Conservation (phyloP, 2,113 vertebrate species). For the Pantherophis guttatus region DNA sequence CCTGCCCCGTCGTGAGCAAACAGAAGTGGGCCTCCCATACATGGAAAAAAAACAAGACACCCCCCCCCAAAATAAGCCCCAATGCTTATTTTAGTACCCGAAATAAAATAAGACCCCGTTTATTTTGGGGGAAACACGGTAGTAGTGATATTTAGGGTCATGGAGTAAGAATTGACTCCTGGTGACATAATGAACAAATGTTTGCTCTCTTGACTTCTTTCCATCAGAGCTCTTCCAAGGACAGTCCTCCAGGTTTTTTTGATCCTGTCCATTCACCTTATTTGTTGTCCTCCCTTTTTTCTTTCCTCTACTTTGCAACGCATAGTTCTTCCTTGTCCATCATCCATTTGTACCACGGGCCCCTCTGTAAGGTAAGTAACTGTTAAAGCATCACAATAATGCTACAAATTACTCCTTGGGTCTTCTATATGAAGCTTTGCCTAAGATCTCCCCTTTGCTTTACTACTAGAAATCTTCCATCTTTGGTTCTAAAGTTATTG, state of each 20-base stretch:
- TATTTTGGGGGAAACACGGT: background rate
- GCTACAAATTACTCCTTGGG: background rate
- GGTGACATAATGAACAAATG: background rate
- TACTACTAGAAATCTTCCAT: background rate
- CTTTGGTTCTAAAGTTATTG: background rate
- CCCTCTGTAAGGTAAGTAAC: background rate
- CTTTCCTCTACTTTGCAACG: background rate
- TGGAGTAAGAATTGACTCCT: background rate
- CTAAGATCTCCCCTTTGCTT: background rate
- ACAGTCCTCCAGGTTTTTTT: background rate
- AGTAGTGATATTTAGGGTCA: background rate
- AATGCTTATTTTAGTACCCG: no score
- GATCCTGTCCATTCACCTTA: background rate
- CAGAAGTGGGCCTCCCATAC: no score
- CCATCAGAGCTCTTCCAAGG: background rate
- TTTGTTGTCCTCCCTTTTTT: background rate
- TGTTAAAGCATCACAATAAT: background rate
- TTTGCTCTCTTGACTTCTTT: background rate
- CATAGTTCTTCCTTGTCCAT: background rate
- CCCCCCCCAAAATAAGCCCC: no score
- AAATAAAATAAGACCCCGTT: no score
- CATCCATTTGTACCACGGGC: background rate
- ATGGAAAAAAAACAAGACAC: no score
- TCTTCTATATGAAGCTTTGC: background rate
- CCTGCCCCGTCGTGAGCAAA: no score